These are phyloP conservation scores for Peromyscus nudipes DNA, from an alignment of 2,797 vertebrate genomes.

Conservation along the genomic window DNA sequence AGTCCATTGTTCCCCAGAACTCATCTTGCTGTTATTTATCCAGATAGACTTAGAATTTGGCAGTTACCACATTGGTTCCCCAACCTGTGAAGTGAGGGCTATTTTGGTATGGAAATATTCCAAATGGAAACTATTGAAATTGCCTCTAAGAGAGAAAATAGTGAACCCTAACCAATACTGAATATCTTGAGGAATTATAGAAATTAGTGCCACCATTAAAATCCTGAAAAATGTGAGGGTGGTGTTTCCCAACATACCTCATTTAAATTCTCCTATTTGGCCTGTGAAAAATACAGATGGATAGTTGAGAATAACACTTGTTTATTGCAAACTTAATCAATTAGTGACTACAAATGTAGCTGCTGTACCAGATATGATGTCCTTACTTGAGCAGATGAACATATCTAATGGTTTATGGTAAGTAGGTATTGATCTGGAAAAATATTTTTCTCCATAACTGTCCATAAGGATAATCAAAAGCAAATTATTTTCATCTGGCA, in stretches of 20 bases:
- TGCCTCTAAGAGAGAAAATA: background rate
- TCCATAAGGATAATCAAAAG: background rate
- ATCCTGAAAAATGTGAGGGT: background rate
- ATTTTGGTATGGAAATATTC: background rate
- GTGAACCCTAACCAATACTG: background rate
- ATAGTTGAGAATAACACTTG: background rate
- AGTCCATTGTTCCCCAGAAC: background rate
- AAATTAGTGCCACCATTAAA: background rate
- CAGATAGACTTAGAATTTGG: background rate
- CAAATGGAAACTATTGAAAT: background rate
- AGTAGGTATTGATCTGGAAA: background rate
- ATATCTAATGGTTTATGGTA: background rate
- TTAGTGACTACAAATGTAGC: too few relatives aligned
- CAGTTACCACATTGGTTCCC: background rate
- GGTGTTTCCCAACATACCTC: background rate
- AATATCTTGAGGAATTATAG: background rate
- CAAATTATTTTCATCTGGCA: background rate
- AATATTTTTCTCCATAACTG: background rate
- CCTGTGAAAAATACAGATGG: background rate
- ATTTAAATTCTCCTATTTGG: background rate
- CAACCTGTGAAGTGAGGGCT: background rate
- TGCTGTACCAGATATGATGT: background rate
- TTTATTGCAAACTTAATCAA: background rate
- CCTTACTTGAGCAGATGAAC: background rate
- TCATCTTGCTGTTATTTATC: too few relatives aligned